Conservation (phyloP, 2,888 invertebrate genomes). For the Dexiosoma caninum region DNA sequence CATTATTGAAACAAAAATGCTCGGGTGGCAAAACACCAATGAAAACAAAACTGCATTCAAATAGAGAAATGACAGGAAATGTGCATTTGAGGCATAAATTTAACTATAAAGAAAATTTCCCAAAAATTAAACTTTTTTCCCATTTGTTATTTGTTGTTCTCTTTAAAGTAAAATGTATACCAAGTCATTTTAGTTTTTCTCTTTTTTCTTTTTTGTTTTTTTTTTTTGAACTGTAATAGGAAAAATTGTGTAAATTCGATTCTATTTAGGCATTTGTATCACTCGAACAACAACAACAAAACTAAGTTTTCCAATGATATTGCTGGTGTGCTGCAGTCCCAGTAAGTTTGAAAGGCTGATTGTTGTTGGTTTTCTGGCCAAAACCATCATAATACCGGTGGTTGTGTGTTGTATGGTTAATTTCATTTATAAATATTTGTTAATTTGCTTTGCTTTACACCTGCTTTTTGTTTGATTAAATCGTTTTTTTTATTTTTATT, state of each 20-base stretch:
- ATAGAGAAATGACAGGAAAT: conserved; percentile 27
- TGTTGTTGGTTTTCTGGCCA: background rate
- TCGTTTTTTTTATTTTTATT: background rate
- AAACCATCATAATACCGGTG: conserved; percentile 35
- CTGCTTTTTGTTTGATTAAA: background rate
- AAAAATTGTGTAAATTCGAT: background rate
- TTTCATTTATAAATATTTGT: conserved; percentile 74
- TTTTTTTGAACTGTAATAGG: background rate
- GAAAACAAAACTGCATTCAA: conserved; percentile 7
- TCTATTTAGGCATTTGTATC: background rate
- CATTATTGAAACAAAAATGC: background rate
- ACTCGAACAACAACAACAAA: background rate
- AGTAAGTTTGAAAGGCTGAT: too few species aligned
- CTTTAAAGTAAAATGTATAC: background rate
- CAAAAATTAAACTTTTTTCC: background rate
- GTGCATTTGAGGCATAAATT: conserved; percentile 53
- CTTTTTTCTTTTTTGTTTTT: conserved; percentile 3
- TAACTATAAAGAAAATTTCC: conserved; percentile 5
- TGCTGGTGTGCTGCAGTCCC: too few species aligned
- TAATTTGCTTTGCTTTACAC: conserved; percentile 69
- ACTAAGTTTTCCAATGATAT: too few species aligned
- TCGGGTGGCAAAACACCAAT: too few species aligned
- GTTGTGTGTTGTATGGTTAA: conserved; percentile 68
- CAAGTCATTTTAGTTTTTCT: conserved; percentile 9
- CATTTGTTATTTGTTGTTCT: background rate